These are phyloP conservation scores for Megaceryle alcyon DNA, from an alignment of 2,797 vertebrate genomes.

Conservation along the genomic window DNA sequence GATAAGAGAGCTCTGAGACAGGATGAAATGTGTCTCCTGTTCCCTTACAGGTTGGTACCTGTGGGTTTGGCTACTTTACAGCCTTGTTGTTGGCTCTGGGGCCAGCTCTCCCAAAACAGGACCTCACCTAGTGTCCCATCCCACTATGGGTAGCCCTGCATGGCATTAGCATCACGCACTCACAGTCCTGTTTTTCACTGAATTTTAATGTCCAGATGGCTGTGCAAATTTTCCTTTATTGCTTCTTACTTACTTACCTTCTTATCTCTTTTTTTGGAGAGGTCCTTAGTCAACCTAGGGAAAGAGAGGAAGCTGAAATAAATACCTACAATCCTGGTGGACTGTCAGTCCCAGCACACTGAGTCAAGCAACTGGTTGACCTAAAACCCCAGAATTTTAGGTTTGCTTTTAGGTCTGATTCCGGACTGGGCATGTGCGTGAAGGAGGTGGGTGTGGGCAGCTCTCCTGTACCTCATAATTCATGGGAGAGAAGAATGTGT, in stretches of 20 bases:
- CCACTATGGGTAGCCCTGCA: rapidly evolving
- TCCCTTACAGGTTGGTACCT: rapidly evolving
- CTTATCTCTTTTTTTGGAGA: background rate
- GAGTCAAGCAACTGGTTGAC: background rate
- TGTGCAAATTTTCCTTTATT: background rate
- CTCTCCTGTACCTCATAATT: background rate
- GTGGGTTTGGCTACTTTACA: background rate
- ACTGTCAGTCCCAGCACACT: rapidly evolving
- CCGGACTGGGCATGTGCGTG: rapidly evolving
- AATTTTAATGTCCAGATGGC: background rate
- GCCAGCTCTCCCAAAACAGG: background rate
- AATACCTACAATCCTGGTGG: background rate
- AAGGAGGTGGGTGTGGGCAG: background rate
- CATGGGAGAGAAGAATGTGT: background rate
- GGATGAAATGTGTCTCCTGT: background rate
- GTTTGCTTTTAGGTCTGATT: background rate
- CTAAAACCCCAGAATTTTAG: background rate
- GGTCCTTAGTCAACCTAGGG: background rate
- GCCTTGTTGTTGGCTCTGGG: background rate
- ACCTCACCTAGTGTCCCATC: background rate
- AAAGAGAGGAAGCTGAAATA: background rate
- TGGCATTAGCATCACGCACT: rapidly evolving
- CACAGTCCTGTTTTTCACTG: background rate
- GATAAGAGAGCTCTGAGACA: background rate
- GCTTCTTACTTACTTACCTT: background rate